These are phyloP conservation scores for Ennomos erosarius DNA, from an alignment of 2,888 invertebrate genomes.

Conservation along the genomic window DNA sequence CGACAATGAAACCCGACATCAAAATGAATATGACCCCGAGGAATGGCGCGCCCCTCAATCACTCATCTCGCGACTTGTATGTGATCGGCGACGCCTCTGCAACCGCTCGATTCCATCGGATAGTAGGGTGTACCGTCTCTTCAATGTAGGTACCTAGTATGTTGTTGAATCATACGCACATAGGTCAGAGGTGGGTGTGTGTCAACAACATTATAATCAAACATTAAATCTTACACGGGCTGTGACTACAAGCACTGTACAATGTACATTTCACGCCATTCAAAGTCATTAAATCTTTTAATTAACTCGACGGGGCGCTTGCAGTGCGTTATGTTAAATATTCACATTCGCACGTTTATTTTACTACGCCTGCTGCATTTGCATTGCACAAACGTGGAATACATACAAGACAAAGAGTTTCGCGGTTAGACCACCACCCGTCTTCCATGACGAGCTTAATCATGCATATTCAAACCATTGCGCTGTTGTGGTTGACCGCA, in stretches of 20 bases:
- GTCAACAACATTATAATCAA: slow-evolving; percentile 28
- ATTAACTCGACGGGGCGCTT: slow-evolving; percentile 34
- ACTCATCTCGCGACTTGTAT: slow-evolving; percentile 53
- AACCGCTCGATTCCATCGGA: slow-evolving; percentile 25
- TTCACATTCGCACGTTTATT: slow-evolving; percentile 48
- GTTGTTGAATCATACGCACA: too few relatives aligned
- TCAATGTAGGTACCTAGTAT: too few relatives aligned
- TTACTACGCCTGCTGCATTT: slow-evolving; percentile 48
- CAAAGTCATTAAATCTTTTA: slow-evolving; percentile 32
- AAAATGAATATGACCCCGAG: slow-evolving; percentile 62
- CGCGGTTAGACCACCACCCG: slow-evolving; percentile 54
- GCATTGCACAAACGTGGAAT: slow-evolving; percentile 51
- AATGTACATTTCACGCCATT: slow-evolving; percentile 26
- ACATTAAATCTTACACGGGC: slow-evolving; percentile 20
- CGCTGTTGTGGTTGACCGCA: slow-evolving; percentile 59
- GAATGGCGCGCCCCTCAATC: slow-evolving; percentile 48
- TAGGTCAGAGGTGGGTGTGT: slow-evolving; percentile 2
- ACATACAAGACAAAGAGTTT: slow-evolving; percentile 50
- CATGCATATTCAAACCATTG: slow-evolving; percentile 55
- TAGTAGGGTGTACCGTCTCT: slow-evolving; percentile 8
- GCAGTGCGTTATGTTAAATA: slow-evolving; percentile 48
- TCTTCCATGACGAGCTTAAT: slow-evolving; percentile 55
- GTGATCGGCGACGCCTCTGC: slow-evolving; percentile 53
- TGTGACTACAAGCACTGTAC: slow-evolving; percentile 4
- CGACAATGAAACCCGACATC: slow-evolving; percentile 55